Evolutionary conservation across 2,888 invertebrate genomes (phyloP).

Genomic region (Thumatha senex): DNA sequence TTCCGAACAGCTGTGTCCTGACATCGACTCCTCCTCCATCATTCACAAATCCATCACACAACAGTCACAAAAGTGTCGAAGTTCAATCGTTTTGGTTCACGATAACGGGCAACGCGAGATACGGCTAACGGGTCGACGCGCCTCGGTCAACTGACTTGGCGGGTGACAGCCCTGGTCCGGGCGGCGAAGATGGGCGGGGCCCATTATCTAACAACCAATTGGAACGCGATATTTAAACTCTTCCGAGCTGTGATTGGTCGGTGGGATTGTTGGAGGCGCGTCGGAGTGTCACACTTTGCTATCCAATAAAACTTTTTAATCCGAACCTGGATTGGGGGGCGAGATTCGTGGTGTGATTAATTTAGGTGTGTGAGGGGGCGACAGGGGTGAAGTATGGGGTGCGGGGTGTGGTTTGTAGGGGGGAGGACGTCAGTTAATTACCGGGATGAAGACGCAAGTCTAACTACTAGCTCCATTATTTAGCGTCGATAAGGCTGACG

Average conservation of each 20-base stretch:
- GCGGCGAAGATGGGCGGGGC: constrained; percentile 64
- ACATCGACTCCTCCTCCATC: constrained; percentile 79
- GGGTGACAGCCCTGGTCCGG: constrained; percentile 73
- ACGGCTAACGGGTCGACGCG: constrained; percentile 80
- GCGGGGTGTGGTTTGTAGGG: constrained; percentile 5
- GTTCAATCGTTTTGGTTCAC: constrained; percentile 57
- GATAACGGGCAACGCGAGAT: constrained; percentile 60
- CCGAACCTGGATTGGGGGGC: constrained; percentile 77
- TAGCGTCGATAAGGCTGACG: constrained; percentile 76
- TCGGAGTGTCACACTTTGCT: constrained; percentile 68
- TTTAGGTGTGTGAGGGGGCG: constrained; percentile 62
- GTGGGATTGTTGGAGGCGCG: constrained; percentile 51
- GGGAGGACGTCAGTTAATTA: constrained; percentile 68
- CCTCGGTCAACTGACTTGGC: constrained; percentile 80
- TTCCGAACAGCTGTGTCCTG: constrained; percentile 81
- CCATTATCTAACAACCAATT: constrained; percentile 54
- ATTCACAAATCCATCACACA: constrained; percentile 80
- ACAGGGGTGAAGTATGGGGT: constrained; percentile 17
- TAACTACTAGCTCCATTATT: constrained; percentile 80
- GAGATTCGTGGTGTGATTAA: constrained; percentile 82
- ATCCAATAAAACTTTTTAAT: constrained; percentile 83
- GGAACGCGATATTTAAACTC: constrained; percentile 38
- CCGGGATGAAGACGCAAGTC: constrained; percentile 80
- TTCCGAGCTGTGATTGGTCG: constrained; percentile 55
- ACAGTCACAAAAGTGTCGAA: constrained; percentile 67